Conservation (phyloP, 2,888 invertebrate genomes). For the Crocallis elinguaria region DNA sequence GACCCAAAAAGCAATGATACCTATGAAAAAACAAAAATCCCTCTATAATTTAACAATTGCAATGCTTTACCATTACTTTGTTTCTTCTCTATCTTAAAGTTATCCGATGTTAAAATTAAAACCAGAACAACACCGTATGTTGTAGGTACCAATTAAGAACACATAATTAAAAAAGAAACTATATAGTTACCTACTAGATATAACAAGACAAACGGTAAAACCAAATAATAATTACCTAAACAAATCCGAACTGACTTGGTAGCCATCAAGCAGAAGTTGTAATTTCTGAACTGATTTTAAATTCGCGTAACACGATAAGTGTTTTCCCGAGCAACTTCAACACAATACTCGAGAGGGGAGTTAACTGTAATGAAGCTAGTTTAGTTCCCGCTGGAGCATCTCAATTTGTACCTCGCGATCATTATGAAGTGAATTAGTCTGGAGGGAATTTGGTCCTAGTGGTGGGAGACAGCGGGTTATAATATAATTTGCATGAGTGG, state of each 20-base stretch:
- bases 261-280: slow-evolving; percentile 9
- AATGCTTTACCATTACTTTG: too few relatives aligned
- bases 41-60: too few relatives aligned
- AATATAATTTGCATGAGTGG: neutral
- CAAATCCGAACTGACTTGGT: slow-evolving; percentile 8
- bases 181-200: too few relatives aligned
- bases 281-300: neutral
- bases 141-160: neutral
- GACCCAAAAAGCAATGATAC: too few relatives aligned
- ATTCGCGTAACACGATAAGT: neutral
- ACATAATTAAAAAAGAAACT: too few relatives aligned
- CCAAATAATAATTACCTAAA: slow-evolving; percentile 12
- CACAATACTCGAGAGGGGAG: neutral
- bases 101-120: too few relatives aligned
- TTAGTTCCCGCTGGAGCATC: slow-evolving; percentile 23
- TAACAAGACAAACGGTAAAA: neutral
- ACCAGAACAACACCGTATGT: too few relatives aligned
- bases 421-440: slow-evolving; percentile 45
- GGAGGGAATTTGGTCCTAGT: slow-evolving; percentile 30
- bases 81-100: too few relatives aligned
- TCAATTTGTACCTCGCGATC: slow-evolving; percentile 42
- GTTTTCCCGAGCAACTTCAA: neutral
- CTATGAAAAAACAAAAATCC: too few relatives aligned
- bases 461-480: slow-evolving; percentile 2
- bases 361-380: slow-evolving; percentile 11